phyloP scores from a whole-genome alignment of 2,888 invertebrate genomes.

The Hemithea aestivaria region DNA sequence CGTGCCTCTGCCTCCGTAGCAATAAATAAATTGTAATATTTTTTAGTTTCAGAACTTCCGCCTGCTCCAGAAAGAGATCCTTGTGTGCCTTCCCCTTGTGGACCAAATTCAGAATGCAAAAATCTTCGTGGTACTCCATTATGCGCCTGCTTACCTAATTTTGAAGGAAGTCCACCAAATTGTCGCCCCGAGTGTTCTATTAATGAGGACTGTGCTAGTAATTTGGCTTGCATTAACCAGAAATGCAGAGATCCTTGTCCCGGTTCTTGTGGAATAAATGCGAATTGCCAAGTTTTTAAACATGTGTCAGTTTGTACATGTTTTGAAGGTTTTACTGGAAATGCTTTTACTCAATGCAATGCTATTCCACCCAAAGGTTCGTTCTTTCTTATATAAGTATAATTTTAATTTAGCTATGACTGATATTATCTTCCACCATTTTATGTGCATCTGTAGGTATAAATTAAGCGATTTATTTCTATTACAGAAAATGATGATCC shows the following conservation, averaged over 20 bases:
- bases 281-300: slow-evolving; percentile 79
- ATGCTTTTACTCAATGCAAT: slow-evolving; percentile 79
- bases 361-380: slow-evolving; percentile 57
- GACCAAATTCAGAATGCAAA: slow-evolving; percentile 80
- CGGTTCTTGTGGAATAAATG: slow-evolving; percentile 82
- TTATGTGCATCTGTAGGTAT: too few relatives aligned
- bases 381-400: slow-evolving; percentile 1
- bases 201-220: slow-evolving; percentile 83
- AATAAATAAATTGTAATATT: slow-evolving; percentile 3
- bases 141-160: slow-evolving; percentile 81
- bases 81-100: slow-evolving; percentile 84
- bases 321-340: slow-evolving; percentile 78
- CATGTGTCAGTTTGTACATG: slow-evolving; percentile 83
- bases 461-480: too few relatives aligned
- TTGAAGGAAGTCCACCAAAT: slow-evolving; percentile 82
- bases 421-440: too few relatives aligned
- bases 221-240: slow-evolving; percentile 83
- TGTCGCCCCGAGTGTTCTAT: slow-evolving; percentile 84
- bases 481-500: slow-evolving; percentile 74
- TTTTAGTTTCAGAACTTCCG: slow-evolving; percentile 53
- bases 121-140: slow-evolving; percentile 76
- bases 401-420: too few relatives aligned
- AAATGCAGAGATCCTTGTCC: slow-evolving; percentile 84
- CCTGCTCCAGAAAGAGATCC: slow-evolving; percentile 69
- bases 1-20: too few relatives aligned